Conservation (phyloP, 2,888 invertebrate species). For the Diadromus collaris region DNA sequence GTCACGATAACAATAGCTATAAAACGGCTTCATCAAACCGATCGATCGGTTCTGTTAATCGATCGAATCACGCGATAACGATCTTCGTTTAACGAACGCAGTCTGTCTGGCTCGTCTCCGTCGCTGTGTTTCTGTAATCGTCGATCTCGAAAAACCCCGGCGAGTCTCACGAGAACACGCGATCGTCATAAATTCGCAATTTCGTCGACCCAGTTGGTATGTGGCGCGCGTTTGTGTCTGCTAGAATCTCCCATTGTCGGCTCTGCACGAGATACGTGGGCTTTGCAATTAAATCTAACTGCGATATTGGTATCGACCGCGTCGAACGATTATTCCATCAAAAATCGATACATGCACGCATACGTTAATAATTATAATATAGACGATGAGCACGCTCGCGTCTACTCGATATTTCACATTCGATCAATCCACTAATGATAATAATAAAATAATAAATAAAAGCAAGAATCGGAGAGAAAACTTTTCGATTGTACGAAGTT, state of each 20-base stretch:
- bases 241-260: conserved; percentile 13
- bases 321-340: conserved; percentile 44
- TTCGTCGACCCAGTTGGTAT: conserved; percentile 72
- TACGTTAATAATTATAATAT: not conserved
- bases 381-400: conserved; percentile 9
- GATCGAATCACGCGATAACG: not conserved
- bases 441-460: conserved; percentile 19
- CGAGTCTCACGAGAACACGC: conserved; percentile 53
- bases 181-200: conserved; percentile 58
- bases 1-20: not conserved
- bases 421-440: conserved; percentile 11
- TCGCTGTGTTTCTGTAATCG: not conserved
- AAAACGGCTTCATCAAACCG: not conserved
- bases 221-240: conserved; percentile 63
- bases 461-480: conserved; percentile 46
- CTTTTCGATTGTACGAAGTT: conserved; percentile 6
- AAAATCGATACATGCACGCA: not conserved
- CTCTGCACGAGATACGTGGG: conserved; percentile 31
- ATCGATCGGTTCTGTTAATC: not conserved
- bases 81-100: conserved; percentile 7
- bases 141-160: conserved; percentile 47
- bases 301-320: conserved; percentile 58
- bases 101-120: conserved; percentile 3
- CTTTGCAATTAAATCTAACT: conserved; percentile 62
- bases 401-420: conserved; percentile 25